phyloP scores from a whole-genome alignment of 2,113 vertebrate species.

The Mystacornis crossleyi region DNA sequence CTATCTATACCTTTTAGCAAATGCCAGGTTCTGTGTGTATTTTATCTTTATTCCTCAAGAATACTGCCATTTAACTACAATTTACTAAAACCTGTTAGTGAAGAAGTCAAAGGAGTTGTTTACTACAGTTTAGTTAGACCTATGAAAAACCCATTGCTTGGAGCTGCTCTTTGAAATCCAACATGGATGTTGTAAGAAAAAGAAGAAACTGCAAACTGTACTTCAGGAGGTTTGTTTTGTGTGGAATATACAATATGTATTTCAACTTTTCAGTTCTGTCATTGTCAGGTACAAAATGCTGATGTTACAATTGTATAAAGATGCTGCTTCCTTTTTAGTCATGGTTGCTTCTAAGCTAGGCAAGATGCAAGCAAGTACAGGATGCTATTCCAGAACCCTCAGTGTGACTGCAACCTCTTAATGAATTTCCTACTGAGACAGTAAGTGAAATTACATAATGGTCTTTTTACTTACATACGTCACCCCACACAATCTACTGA shows the following conservation, averaged over 20 bases:
- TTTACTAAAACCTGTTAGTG: not conserved
- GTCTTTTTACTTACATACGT: not conserved
- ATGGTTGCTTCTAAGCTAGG: not conserved
- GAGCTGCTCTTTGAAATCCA: not conserved
- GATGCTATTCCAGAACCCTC: not conserved
- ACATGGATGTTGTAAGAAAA: not conserved
- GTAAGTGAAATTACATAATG: not conserved
- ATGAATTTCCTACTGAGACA: not conserved
- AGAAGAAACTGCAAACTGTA: not conserved
- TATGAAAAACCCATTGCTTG: not conserved
- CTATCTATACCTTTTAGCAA: not conserved
- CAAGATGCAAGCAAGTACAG: not conserved
- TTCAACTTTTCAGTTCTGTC: not conserved
- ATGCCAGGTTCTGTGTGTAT: not conserved
- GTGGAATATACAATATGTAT: not conserved
- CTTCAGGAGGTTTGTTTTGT: not conserved
- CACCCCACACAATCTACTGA: not conserved
- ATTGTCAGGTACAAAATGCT: not conserved
- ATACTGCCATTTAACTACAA: not conserved
- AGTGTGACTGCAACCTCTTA: not conserved
- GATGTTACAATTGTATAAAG: not conserved
- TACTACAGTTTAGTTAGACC: not conserved
- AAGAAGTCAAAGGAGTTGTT: not conserved
- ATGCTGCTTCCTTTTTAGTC: not conserved
- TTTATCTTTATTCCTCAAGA: not conserved